A percentile compares a stretch with the other conserved stretches of the same genome.
These are phyloP conservation scores for Cynopterus sphinx DNA, from an alignment of 2,797 vertebrate species.

Conservation along the genomic window DNA sequence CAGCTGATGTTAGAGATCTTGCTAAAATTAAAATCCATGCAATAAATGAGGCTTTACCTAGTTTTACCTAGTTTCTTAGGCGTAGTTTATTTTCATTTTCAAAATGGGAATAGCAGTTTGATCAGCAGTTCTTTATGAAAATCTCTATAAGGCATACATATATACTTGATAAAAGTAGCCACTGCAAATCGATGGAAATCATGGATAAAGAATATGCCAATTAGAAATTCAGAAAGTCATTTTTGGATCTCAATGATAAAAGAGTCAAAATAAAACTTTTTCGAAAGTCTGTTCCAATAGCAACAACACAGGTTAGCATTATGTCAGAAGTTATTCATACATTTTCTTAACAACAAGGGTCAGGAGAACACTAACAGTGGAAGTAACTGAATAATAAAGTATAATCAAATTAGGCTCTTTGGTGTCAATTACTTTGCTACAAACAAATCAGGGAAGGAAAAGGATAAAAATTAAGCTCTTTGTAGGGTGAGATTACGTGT, in stretches of 20 bases:
- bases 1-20: background rate
- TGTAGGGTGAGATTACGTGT: background rate
- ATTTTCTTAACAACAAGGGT: background rate
- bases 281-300: background rate
- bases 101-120: slow-evolving; percentile 14
- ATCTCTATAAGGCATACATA: background rate
- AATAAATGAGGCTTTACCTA: slow-evolving; percentile 49
- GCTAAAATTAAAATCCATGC: slow-evolving; percentile 41
- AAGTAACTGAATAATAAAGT: background rate
- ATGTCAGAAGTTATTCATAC: background rate
- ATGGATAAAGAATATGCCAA: background rate
- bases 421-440: slow-evolving; percentile 33
- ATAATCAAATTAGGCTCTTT: background rate
- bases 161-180: background rate
- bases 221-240: slow-evolving; percentile 25
- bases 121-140: slow-evolving; percentile 14
- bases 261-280: background rate
- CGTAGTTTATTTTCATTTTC: slow-evolving; percentile 59
- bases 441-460: background rate
- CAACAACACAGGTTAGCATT: background rate
- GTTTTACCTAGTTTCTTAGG: slow-evolving; percentile 30
- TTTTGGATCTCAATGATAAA: background rate
- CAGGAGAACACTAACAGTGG: background rate
- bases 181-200: slow-evolving; percentile 24
- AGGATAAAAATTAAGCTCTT: background rate